Evolutionary conservation across 2,113 vertebrate species (phyloP), one percentile per base, ranked within the genome.

Genomic region (Chaenogobius annularis): DNA sequence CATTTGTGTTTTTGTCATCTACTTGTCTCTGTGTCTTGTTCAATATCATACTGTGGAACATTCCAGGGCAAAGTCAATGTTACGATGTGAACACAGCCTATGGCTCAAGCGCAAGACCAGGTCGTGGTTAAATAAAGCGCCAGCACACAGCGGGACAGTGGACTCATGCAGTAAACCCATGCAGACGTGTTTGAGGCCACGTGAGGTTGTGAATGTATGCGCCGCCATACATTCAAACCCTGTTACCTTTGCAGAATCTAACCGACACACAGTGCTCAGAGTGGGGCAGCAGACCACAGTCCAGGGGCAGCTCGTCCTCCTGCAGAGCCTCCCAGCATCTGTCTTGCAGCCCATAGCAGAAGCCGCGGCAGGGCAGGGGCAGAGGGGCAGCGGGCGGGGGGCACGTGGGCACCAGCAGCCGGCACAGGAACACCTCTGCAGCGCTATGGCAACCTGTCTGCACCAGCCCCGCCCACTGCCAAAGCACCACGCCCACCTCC

Each of bases 391-490:
- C 0, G 64, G 91, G 80, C 0, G 84, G 68, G 0, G 79, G 81
- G 62, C 95, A 96, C 62, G 83, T 75, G 0, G 96, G 95, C 0
- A 88, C 92, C 92, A 97, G 89, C 75, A 97, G 94, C 83, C 96
- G 94, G 90, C 97, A 98, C 83, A 97, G 90, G 88, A 98, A 97
- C 93, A 93, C 92, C 83, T 95, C 91, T 72, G 95, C 50, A 74
- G 91, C 90, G 75, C 67, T 93, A 93, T 97, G 96, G 87, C 96
- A 97, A 75, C 69, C 87, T 0, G 91, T 92, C 72, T 20, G 85
- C 46, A 93, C 87, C 54, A 97, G 93, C 89, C 85, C 87, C 73
- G 80, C 94, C 97, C 96, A 97, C 56, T 92, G 92, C 78, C 23
- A 80, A 44, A 93, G 84, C 23, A 90, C 86, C 0, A 50, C 93